A percentile compares a stretch with the other conserved stretches of the same genome.
These are phyloP conservation scores for Arrhopalites spinosus DNA, from an alignment of 2,888 invertebrate genomes.

Conservation along the genomic window DNA sequence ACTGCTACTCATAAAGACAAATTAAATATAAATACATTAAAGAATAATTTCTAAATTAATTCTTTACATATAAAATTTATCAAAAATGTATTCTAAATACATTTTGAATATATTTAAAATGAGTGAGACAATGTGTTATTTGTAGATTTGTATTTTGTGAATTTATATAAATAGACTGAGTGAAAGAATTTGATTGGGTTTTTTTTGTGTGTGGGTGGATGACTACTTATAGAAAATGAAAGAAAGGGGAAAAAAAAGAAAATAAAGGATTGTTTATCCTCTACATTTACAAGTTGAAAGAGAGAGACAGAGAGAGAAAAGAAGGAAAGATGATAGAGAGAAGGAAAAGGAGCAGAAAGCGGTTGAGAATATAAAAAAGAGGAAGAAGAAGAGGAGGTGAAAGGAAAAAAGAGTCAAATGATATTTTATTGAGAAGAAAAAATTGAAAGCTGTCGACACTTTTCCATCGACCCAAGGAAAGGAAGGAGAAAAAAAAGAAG, in stretches of 20 bases:
- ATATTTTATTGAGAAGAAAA: constrained; percentile 40
- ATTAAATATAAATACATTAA: no score
- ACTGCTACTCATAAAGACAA: no score
- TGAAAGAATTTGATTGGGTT: no score
- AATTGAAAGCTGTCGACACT: constrained; percentile 41
- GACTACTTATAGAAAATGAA: background rate
- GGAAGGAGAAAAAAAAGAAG: background rate
- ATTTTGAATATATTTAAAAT: no score
- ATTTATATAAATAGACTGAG: no score
- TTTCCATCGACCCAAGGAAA: constrained; percentile 32
- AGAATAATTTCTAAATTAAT: no score
- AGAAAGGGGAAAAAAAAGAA: background rate
- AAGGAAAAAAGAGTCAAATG: constrained; percentile 32
- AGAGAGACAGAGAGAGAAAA: background rate
- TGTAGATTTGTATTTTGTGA: no score
- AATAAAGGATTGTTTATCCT: constrained; percentile 2
- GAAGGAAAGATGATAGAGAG: background rate
- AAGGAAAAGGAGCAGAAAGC: background rate
- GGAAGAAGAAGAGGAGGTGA: constrained; percentile 22
- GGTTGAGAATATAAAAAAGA: background rate
- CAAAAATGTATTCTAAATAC: no score
- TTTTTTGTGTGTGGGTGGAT: background rate
- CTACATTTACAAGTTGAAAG: background rate
- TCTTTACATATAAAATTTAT: no score
- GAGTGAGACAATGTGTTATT: no score